These are phyloP conservation scores for Nephila pilipes DNA, from an alignment of 1,140 invertebrate genomes.

Conservation along the genomic window DNA sequence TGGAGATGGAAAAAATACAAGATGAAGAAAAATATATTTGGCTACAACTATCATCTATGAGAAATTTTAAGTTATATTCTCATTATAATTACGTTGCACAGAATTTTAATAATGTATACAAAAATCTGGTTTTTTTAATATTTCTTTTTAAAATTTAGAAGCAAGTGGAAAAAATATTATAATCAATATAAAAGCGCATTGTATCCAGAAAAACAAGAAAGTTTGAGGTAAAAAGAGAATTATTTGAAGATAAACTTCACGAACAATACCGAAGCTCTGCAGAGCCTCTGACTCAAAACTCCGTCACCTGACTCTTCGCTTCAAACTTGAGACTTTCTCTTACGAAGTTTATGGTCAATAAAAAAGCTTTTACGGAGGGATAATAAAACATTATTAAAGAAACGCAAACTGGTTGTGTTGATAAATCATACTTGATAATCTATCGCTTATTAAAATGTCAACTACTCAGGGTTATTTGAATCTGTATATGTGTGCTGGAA, in stretches of 20 bases:
- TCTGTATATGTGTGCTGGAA: too few relatives aligned
- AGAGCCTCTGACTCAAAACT: neutral
- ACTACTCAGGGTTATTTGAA: neutral
- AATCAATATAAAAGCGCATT: neutral
- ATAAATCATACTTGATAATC: conserved; percentile 12
- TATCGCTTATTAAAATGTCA: neutral
- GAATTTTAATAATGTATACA: neutral
- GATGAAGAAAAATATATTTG: too few relatives aligned
- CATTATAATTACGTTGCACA: too few relatives aligned
- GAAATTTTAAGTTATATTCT: too few relatives aligned
- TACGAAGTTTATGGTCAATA: neutral
- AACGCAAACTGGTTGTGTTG: neutral
- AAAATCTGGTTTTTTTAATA: neutral
- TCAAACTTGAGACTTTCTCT: neutral
- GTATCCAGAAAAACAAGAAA: neutral
- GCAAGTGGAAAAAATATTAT: neutral
- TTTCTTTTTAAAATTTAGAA: neutral
- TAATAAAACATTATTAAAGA: conserved; percentile 7
- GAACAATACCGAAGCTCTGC: neutral
- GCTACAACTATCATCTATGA: too few relatives aligned
- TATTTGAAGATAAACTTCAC: neutral
- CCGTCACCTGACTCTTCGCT: neutral
- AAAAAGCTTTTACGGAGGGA: neutral
- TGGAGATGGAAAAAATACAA: too few relatives aligned
- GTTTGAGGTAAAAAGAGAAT: neutral